Evolutionary conservation across 92 coral and sea anemone genomes (phyloP).

Genomic region (Isaurus tuberculatus): DNA sequence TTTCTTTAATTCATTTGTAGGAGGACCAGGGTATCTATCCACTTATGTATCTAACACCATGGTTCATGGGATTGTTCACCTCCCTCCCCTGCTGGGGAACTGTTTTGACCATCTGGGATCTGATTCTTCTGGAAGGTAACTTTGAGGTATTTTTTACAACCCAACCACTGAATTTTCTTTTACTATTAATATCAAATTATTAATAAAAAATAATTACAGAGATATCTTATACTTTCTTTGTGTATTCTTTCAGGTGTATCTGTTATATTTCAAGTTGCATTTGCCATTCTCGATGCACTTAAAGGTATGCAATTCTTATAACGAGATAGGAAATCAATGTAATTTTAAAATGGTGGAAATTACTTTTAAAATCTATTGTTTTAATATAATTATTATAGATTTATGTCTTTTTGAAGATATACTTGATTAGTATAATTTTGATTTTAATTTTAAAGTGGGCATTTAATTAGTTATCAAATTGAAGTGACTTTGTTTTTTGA

Average conservation of each 20-base stretch:
- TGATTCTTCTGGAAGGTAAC: slow-evolving; percentile 86
- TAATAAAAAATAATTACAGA: too few species aligned
- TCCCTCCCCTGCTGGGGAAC: slow-evolving; percentile 97
- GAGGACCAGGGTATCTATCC: slow-evolving; percentile 80
- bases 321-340: too few species aligned
- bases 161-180: too few species aligned
- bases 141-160: background rate
- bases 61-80: slow-evolving; percentile 98
- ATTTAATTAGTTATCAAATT: too few species aligned
- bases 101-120: slow-evolving; percentile 92
- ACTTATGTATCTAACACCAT: slow-evolving; percentile 90
- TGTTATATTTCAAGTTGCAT: slow-evolving; percentile 84
- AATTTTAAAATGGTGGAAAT: too few species aligned
- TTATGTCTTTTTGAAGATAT: too few species aligned
- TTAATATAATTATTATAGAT: too few species aligned
- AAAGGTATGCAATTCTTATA: slow-evolving; percentile 63
- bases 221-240: background rate
- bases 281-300: slow-evolving; percentile 73
- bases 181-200: too few species aligned
- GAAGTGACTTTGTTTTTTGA: too few species aligned
- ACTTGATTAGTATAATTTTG: too few species aligned
- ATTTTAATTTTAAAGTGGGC: too few species aligned
- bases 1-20: slow-evolving; percentile 32
- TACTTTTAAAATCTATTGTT: too few species aligned
- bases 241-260: slow-evolving; percentile 63